A percentile compares a stretch with the other conserved stretches of the same genome.
phyloP scores from a whole-genome alignment of 2,888 invertebrate genomes.

The Leucophora obtusa region DNA sequence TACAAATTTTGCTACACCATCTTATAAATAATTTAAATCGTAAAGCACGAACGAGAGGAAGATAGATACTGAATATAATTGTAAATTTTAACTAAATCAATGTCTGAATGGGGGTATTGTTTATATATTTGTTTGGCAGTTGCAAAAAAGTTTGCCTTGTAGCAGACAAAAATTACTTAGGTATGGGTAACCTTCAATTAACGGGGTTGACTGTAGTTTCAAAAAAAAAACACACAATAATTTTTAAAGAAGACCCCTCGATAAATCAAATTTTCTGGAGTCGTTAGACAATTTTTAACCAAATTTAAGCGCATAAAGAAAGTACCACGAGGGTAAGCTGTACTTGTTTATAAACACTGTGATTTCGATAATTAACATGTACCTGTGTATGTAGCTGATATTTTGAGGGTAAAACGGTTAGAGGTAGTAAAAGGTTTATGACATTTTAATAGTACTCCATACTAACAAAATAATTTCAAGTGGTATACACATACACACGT shows the following conservation, averaged over 20 bases:
- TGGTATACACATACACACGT: not conserved
- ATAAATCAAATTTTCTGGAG: too few species aligned
- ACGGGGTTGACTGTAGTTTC: too few species aligned
- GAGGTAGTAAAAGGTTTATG: not conserved
- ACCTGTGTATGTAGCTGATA: not conserved
- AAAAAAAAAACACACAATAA: too few species aligned
- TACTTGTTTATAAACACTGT: too few species aligned
- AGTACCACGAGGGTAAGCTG: too few species aligned
- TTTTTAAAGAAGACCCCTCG: too few species aligned
- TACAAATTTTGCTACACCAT: slow-evolving; percentile 35
- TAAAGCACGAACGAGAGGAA: slow-evolving; percentile 5
- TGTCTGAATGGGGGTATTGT: not conserved
- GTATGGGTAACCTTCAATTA: not conserved
- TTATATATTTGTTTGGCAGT: not conserved
- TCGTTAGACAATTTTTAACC: too few species aligned
- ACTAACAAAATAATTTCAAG: not conserved
- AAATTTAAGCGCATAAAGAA: too few species aligned
- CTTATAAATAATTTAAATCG: slow-evolving; percentile 55
- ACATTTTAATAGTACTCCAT: not conserved
- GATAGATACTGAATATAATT: not conserved
- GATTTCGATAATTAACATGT: too few species aligned
- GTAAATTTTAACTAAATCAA: slow-evolving; percentile 1
- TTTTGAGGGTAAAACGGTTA: not conserved
- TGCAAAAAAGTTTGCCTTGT: not conserved
- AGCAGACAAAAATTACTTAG: not conserved